Evolutionary conservation across 2,888 invertebrate genomes (phyloP).

Genomic region (Agonopterix arenella): DNA sequence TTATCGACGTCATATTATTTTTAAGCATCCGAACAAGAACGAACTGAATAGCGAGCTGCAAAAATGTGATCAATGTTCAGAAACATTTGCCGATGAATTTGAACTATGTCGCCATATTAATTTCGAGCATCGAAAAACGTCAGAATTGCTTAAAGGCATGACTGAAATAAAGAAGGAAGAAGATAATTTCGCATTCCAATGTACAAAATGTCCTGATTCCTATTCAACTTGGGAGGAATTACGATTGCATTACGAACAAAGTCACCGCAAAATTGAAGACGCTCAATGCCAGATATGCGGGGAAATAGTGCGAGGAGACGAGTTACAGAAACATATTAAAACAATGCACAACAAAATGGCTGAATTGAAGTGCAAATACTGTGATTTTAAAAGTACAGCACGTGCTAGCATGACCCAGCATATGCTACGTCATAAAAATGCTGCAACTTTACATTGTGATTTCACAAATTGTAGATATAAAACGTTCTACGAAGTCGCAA

Average conservation of each 20-base stretch:
- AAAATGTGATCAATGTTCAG: constrained; percentile 51
- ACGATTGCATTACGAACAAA: constrained; percentile 48
- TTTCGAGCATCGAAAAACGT: constrained; percentile 25
- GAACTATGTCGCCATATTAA: constrained; percentile 58
- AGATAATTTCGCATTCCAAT: constrained; percentile 44
- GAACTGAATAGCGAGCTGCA: constrained; percentile 26
- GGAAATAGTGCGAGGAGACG: constrained; percentile 38
- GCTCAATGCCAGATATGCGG: constrained; percentile 64
- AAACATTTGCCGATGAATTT: constrained; percentile 52
- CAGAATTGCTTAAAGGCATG: constrained; percentile 14
- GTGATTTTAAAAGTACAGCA: constrained; percentile 50
- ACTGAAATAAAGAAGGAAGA: constrained; percentile 46
- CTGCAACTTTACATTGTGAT: constrained; percentile 49
- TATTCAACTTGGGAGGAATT: constrained; percentile 47
- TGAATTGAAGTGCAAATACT: constrained; percentile 47
- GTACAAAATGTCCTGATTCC: constrained; percentile 52
- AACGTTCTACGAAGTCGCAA: constrained; percentile 55
- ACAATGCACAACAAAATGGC: constrained; percentile 29
- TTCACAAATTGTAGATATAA: constrained; percentile 52
- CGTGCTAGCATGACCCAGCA: constrained; percentile 60
- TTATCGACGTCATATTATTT: constrained; percentile 50
- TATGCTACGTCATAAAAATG: constrained; percentile 56
- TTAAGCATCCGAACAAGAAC: constrained; percentile 43
- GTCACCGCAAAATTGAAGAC: constrained; percentile 38
- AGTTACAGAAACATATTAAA: constrained; percentile 56